Base-by-base conservation (phyloP, 1,140 invertebrate genomes). In the Eurosta solidaginis region DNA sequence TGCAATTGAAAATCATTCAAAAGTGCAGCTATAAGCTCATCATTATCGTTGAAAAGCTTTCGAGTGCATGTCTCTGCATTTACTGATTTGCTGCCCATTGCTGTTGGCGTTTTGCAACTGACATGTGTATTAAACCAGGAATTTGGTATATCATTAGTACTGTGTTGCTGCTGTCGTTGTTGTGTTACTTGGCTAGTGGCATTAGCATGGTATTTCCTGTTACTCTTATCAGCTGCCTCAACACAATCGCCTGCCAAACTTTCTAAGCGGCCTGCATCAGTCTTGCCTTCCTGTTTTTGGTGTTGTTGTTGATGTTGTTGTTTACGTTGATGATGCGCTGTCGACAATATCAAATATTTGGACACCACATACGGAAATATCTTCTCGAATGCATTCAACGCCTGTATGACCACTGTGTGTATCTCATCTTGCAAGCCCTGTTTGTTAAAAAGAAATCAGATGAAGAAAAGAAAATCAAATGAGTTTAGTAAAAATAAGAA, bases 391-490 rank as follows among this genome's bases (percentile, higher is more conserved):
- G 84, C 83, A 83, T 83, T 86, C 81, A 88, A 82, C 77, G 86
- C 84, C 81, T 88, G 86, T 84, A 88, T 88, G 80, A 87, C 83
- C 82, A 88, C 87, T 80, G 87, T 88, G 79, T 88, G 86, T 79
- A 87, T 88, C 81, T 92, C 91, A 83, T 93, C 92, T 81, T 91
- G 86, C 76, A 94, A 84, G 74, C 92, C 92, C 92, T 93, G 82
- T n/a, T n/a, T n/a, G n/a, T 74, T 84, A 84, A 78, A 79, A 80
- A 68, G 12, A 17, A 29, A 68, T n/a, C 29, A 20, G n/a, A n/a
- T n/a, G n/a, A n/a, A n/a, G n/a, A n/a, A n/a, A 20, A 68, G 22
- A n/a, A 59, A 17, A 27, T 59, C 1, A 7, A n/a, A 5, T 36
- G 10, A 27, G 27, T 27, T 9, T n/a, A n/a, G n/a, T 1, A 63